Percentiles rank a stretch among this genome's conserved stretches.
These are phyloP conservation scores for Luehdorfia chinensis DNA, from an alignment of 1,140 invertebrate genomes.

Conservation along the genomic window DNA sequence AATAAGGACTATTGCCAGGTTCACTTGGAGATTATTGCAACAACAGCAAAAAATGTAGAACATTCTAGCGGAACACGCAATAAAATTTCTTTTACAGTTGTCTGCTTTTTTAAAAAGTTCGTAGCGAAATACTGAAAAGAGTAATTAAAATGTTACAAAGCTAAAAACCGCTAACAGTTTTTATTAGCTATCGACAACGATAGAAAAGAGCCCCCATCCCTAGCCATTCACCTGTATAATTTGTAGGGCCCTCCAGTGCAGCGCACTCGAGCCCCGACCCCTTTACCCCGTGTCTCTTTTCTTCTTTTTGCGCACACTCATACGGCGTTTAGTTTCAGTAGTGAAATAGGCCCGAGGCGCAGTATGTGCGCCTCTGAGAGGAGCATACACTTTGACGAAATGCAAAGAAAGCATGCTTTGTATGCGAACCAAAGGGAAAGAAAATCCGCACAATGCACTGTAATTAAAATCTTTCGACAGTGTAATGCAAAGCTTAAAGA, in stretches of 20 bases:
- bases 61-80: too few relatives aligned
- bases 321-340: slow-evolving; percentile 21
- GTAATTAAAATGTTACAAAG: not conserved
- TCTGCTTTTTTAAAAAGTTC: too few relatives aligned
- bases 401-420: not conserved
- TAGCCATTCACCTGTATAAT: slow-evolving; percentile 35
- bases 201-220: slow-evolving; percentile 15
- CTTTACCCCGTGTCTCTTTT: slow-evolving; percentile 27
- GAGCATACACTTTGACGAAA: not conserved
- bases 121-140: too few relatives aligned
- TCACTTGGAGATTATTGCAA: too few relatives aligned
- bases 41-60: too few relatives aligned
- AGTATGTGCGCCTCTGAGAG: not conserved
- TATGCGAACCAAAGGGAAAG: too few relatives aligned
- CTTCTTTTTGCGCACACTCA: slow-evolving; percentile 18
- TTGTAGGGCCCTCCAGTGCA: slow-evolving; percentile 31
- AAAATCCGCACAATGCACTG: slow-evolving; percentile 1
- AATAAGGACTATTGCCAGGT: too few relatives aligned
- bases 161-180: not conserved
- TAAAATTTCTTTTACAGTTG: too few relatives aligned
- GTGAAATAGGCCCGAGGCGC: not conserved
- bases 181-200: not conserved
- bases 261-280: slow-evolving; percentile 25
- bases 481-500: not conserved
- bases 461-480: slow-evolving; percentile 6